These are phyloP conservation scores for Muraenolepis orangiensis DNA, from an alignment of 2,797 vertebrate species.

Conservation along the genomic window DNA sequence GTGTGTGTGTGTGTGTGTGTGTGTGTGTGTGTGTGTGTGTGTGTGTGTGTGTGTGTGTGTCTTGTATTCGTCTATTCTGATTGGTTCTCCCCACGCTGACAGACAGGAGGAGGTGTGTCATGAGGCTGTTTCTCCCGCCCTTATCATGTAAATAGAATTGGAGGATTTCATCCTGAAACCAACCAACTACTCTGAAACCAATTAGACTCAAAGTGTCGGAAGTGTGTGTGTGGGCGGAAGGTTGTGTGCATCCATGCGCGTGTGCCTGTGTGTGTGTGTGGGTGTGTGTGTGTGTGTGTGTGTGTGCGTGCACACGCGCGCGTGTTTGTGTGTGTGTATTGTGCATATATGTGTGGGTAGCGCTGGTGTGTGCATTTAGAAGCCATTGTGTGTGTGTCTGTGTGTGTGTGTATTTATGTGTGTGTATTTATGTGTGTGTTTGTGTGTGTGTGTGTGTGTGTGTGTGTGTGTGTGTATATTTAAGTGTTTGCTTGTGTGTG, in stretches of 20 bases:
- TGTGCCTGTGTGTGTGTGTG: neutral
- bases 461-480: constrained; percentile 5
- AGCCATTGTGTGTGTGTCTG: neutral
- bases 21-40: no score
- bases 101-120: constrained; percentile 36
- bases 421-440: neutral
- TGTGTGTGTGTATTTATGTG: neutral
- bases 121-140: constrained; percentile 15
- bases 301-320: neutral
- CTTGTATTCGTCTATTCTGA: no score
- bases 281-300: neutral
- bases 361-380: no score
- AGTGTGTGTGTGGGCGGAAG: neutral
- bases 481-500: constrained; percentile 15
- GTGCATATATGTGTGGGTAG: neutral
- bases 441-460: constrained; percentile 25
- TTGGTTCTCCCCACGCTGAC: constrained; percentile 63
- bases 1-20: no score
- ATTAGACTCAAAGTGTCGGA: constrained; percentile 28
- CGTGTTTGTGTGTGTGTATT: neutral
- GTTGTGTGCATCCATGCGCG: neutral
- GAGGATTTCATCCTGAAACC: constrained; percentile 26
- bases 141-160: constrained; percentile 50
- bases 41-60: no score
- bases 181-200: constrained; percentile 31